These are phyloP conservation scores for Abramis brama DNA, from an alignment of 2,113 vertebrate genomes.

Conservation along the genomic window DNA sequence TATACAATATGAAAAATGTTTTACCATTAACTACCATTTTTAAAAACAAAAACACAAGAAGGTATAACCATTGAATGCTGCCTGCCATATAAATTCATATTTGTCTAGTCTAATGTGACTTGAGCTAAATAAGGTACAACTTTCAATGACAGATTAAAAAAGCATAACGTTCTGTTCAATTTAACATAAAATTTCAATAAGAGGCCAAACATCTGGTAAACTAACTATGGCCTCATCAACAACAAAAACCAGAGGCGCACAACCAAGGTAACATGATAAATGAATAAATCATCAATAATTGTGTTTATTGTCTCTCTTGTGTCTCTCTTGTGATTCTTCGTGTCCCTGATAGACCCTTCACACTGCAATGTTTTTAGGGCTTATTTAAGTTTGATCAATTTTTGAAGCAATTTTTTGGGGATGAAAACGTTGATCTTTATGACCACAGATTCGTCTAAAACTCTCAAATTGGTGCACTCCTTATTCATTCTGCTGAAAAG, in stretches of 20 bases:
- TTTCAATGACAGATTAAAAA: neutral
- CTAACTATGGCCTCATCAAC: neutral
- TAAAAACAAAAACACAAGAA: neutral
- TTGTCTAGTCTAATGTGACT: neutral
- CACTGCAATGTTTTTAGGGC: neutral
- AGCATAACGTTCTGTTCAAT: neutral
- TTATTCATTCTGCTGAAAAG: neutral
- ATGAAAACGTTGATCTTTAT: neutral
- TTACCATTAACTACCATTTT: neutral
- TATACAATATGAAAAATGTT: neutral
- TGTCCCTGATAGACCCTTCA: neutral
- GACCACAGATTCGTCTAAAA: neutral
- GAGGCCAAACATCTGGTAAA: slow-evolving; percentile 6
- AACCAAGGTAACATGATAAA: neutral
- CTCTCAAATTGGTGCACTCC: neutral
- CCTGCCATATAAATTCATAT: neutral
- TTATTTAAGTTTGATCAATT: neutral
- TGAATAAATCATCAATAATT: neutral
- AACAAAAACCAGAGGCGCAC: neutral
- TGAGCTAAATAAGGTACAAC: neutral
- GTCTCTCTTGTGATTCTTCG: neutral
- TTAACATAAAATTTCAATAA: neutral
- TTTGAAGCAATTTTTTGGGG: neutral
- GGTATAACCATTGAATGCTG: neutral
- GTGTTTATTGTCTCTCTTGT: neutral